Conservation (phyloP, 1,140 invertebrate genomes). For the Scaptomyza pallida region DNA sequence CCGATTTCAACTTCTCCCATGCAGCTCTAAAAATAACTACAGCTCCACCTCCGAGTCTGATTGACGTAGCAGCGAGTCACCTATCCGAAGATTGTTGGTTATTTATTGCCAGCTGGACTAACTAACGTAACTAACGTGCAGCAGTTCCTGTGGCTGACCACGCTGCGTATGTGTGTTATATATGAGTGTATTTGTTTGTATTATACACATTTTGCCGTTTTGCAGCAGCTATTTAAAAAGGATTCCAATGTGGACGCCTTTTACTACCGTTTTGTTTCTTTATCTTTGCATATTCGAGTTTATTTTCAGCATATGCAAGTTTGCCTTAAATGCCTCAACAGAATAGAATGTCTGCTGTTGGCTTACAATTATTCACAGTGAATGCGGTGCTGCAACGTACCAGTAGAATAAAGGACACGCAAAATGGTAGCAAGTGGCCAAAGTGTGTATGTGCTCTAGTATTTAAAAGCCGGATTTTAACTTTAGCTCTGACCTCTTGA, state of each 20-base stretch:
- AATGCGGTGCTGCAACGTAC: constrained; percentile 21
- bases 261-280: constrained; percentile 10
- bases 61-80: background rate
- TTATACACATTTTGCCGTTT: constrained; percentile 40
- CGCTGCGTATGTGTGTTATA: constrained; percentile 68
- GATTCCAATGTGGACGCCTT: constrained; percentile 52
- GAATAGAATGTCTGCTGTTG: background rate
- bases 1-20: constrained; percentile 1
- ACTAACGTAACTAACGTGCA: constrained; percentile 4
- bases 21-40: background rate
- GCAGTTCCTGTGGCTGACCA: constrained; percentile 36
- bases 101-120: constrained; percentile 69
- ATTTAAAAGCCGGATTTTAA: constrained; percentile 25
- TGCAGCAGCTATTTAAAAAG: constrained; percentile 58
- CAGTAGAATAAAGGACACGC: background rate
- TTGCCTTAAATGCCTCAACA: background rate
- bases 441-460: constrained; percentile 43
- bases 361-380: constrained; percentile 24
- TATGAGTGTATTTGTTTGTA: constrained; percentile 51
- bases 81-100: background rate
- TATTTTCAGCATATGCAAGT: constrained; percentile 44
- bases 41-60: background rate
- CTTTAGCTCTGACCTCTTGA: background rate
- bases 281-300: constrained; percentile 17
- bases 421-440: constrained; percentile 52